Percentiles rank a stretch among this genome's conserved stretches.
phyloP scores from a whole-genome alignment of 2,888 invertebrate genomes.

The Xanthorhoe spadicearia region DNA sequence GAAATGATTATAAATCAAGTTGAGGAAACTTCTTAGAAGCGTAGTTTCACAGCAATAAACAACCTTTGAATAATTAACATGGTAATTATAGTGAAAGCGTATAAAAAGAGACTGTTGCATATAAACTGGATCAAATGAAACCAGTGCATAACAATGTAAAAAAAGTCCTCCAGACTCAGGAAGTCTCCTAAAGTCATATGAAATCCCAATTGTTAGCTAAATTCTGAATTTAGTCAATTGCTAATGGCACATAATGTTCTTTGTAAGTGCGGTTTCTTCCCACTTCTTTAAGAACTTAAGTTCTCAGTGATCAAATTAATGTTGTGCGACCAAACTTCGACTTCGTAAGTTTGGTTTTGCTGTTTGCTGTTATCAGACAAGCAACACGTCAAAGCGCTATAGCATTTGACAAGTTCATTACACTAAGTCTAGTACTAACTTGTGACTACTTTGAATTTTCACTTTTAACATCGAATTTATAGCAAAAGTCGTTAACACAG shows the following conservation, averaged over 20 bases:
- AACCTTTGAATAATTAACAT: conserved; percentile 64
- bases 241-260: too few relatives aligned
- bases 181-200: not conserved
- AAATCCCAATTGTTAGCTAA: not conserved
- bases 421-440: not conserved
- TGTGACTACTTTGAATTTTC: not conserved
- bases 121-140: conserved; percentile 13
- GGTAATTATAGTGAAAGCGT: conserved; percentile 61
- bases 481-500: not conserved
- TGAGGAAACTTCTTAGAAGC: conserved; percentile 48
- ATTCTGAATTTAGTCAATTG: too few relatives aligned
- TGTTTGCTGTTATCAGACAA: too few relatives aligned
- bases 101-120: conserved; percentile 44
- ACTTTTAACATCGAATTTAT: not conserved
- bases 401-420: not conserved
- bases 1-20: conserved; percentile 39
- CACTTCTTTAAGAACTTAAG: too few relatives aligned
- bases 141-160: not conserved
- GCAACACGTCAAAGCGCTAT: not conserved
- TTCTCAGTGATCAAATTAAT: too few relatives aligned
- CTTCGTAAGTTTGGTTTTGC: too few relatives aligned
- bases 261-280: too few relatives aligned
- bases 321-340: too few relatives aligned
- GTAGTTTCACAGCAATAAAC: conserved; percentile 60
- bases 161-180: not conserved